Percentiles rank a stretch among this genome's conserved stretches.
Evolutionary conservation across 2,113 vertebrate species (phyloP).

Genomic region (Thunnus maccoyii): DNA sequence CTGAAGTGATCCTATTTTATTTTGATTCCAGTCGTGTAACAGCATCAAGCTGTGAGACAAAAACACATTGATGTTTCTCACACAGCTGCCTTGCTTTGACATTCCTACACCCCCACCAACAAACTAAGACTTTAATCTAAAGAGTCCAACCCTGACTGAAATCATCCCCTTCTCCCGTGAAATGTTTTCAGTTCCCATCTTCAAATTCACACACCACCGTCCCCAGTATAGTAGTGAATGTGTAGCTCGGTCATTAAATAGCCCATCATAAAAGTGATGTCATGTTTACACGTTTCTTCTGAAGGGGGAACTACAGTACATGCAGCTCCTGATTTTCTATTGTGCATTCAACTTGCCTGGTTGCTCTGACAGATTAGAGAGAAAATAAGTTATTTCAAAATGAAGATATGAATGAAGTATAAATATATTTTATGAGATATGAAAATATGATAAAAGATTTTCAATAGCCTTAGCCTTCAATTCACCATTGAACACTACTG

Average conservation of each 20-base stretch:
- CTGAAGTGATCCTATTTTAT: slow-evolving; percentile 19
- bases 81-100: slow-evolving; percentile 26
- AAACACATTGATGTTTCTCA: slow-evolving; percentile 58
- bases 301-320: too few relatives aligned
- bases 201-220: not conserved
- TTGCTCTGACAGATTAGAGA: not conserved
- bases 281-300: not conserved
- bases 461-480: not conserved
- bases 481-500: too few relatives aligned
- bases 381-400: not conserved
- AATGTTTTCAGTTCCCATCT: not conserved
- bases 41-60: slow-evolving; percentile 41
- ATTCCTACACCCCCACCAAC: not conserved
- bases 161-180: not conserved
- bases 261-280: not conserved
- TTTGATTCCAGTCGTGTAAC: slow-evolving; percentile 35
- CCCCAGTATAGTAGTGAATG: not conserved
- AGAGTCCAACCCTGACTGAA: not conserved
- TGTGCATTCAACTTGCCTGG: too few relatives aligned
- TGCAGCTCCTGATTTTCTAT: too few relatives aligned
- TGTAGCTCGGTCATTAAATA: not conserved
- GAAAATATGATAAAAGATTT: not conserved
- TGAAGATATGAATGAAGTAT: not conserved
- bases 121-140: slow-evolving; percentile 24
- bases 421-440: not conserved